A percentile compares a stretch with the other conserved stretches of the same genome.
These are phyloP conservation scores for Phalangium opilio DNA, from an alignment of 2,888 invertebrate genomes.

Conservation along the genomic window DNA sequence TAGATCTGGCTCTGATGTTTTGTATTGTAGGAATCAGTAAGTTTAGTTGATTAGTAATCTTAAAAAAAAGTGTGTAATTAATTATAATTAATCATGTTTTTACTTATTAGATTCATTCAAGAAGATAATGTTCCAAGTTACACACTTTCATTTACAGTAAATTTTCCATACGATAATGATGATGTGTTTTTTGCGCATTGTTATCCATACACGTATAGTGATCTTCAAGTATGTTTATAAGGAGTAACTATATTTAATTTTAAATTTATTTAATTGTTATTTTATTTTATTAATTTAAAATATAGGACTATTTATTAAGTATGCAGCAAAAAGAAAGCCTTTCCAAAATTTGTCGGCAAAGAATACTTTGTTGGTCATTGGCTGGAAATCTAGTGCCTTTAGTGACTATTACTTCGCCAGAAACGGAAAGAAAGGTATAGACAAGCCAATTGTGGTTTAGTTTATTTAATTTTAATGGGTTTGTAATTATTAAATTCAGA, in stretches of 20 bases:
- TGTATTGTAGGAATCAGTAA: conserved; percentile 68
- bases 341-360: conserved; percentile 44
- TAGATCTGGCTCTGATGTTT: conserved; percentile 77
- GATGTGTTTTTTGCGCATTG: conserved; percentile 81
- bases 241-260: too few species aligned
- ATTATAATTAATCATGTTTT: too few species aligned
- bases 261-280: too few species aligned
- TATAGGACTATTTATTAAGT: too few species aligned
- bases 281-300: too few species aligned
- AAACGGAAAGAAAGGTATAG: too few species aligned
- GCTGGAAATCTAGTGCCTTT: conserved; percentile 86
- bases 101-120: conserved; percentile 32
- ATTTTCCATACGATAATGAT: conserved; percentile 74
- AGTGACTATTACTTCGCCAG: conserved; percentile 55
- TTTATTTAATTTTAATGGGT: too few species aligned
- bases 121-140: conserved; percentile 47
- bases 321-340: too few species aligned
- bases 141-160: conserved; percentile 75
- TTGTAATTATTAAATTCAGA: too few species aligned
- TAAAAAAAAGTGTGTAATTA: too few species aligned
- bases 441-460: too few species aligned
- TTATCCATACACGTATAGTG: conserved; percentile 87
- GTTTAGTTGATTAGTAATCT: too few species aligned
- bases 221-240: conserved; percentile 46
- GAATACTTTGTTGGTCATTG: conserved; percentile 57